Base-by-base conservation (phyloP, 2,888 invertebrate genomes). In the Podotricha telesiphe region DNA sequence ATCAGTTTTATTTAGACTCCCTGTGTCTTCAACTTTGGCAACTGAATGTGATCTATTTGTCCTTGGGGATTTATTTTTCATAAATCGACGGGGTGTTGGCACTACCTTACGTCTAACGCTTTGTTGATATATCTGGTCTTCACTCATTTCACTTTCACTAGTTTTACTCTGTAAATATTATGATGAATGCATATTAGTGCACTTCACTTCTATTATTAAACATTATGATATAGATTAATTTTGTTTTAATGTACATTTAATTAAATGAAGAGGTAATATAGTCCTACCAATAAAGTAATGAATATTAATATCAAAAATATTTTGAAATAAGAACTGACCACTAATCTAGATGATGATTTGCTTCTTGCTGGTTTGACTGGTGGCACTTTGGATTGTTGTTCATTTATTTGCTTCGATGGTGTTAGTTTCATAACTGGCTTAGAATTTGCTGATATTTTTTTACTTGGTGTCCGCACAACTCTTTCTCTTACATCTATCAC, bases 131-230 rank as follows among this genome's bases (percentile, higher is more conserved):
- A 74, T 78, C 82, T 88, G 90, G 81, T 93, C 93, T 79, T 93
- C 93, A 87, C 93, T 93, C 93, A 93, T 93, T 82, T 93, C 93
- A 90, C 93, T 93, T 83, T 93, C 93, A 93, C 93, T 93, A 86
- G 93, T 93, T 81, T 92, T 93, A 86, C 83, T 93, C 93, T 93
- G 93, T 80, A 92, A 93, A 93, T 85, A 78, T 87, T 83, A 89
- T 86, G 84, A 86, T 80, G 79, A 77, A 82, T 80, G 82, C 80
- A 82, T 79, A 87, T 87, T 88, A 87, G 79, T 86, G 76, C 78
- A 77, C 81, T 82, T 79, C 73, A 78, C 78, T 80, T 80, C 78
- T 64, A 66, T 47, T 42, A 63, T 68, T 58, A 70, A n/a, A 64
- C 45, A 67, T 20, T 61, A 58, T 50, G 65, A 65, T 47, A 37